Evolutionary conservation across 2,888 invertebrate species (phyloP).

Genomic region (Meganola albula): DNA sequence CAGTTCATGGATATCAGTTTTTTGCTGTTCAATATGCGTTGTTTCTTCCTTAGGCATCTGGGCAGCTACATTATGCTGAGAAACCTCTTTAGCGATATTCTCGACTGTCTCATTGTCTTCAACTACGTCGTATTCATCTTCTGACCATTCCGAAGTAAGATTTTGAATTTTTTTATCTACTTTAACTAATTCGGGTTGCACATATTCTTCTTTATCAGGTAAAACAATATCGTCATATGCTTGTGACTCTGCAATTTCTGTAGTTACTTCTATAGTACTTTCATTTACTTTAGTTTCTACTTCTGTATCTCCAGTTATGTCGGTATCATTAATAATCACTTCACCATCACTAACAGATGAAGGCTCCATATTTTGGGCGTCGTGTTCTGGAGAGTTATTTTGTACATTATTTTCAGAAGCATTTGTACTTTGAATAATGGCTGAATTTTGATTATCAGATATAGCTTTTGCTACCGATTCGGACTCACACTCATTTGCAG

Average conservation of each 20-base stretch:
- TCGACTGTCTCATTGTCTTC: conserved; percentile 12
- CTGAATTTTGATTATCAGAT: too few species aligned
- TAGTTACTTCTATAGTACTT: conserved; percentile 8
- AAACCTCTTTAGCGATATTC: not conserved
- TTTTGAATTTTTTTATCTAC: conserved; percentile 42
- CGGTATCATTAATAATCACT: conserved; percentile 13
- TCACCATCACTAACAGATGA: too few species aligned
- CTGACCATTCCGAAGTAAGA: conserved; percentile 59
- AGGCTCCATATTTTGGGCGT: too few species aligned
- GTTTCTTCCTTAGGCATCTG: not conserved
- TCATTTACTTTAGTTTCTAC: conserved; percentile 1
- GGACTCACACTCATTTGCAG: too few species aligned
- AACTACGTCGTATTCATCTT: conserved; percentile 47
- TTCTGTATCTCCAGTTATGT: conserved; percentile 6
- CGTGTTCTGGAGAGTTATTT: too few species aligned
- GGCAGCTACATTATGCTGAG: not conserved
- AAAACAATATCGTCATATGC: conserved; percentile 26
- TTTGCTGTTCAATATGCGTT: too few species aligned
- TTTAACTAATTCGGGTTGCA: conserved; percentile 18
- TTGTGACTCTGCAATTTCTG: conserved; percentile 19
- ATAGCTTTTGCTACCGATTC: too few species aligned
- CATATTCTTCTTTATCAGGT: conserved; percentile 11
- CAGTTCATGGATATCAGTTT: conserved; percentile 28
- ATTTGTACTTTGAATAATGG: too few species aligned
- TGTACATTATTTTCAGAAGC: too few species aligned